A percentile compares a stretch with the other conserved stretches of the same genome.
Conservation (phyloP, 2,797 vertebrate species). For the Myotis pilosus region DNA sequence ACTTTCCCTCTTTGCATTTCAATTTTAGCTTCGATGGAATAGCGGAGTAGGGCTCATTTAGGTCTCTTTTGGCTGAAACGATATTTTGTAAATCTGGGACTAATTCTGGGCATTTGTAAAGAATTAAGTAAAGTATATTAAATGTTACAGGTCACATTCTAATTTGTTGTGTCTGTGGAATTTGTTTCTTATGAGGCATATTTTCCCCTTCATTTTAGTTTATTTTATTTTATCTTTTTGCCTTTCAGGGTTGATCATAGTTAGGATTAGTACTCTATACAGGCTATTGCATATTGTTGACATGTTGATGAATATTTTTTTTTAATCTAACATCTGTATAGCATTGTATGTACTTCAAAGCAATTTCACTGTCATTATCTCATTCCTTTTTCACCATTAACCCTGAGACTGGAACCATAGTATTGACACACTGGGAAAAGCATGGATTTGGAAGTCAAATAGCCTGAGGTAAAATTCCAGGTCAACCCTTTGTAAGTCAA, state of each 20-base stretch:
- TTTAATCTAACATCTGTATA: constrained; percentile 28
- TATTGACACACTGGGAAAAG: neutral
- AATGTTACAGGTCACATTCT: neutral
- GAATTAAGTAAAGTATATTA: constrained; percentile 9
- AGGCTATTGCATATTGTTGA: neutral
- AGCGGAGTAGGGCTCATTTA: neutral
- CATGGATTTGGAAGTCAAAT: neutral
- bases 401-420: neutral
- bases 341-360: constrained; percentile 5
- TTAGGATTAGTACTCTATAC: neutral
- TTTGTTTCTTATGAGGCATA: neutral
- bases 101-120: constrained; percentile 40
- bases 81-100: constrained; percentile 32
- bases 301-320: neutral
- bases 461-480: neutral
- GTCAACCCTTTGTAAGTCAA: neutral
- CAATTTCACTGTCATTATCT: constrained; percentile 5
- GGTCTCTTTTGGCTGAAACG: neutral
- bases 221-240: neutral
- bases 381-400: neutral
- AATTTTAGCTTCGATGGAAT: neutral
- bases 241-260: neutral
- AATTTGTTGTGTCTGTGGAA: constrained; percentile 14
- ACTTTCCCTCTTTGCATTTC: constrained; percentile 1
- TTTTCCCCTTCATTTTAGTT: neutral